A percentile compares a stretch with the other conserved stretches of the same genome.
phyloP scores from a whole-genome alignment of 1,140 invertebrate genomes.

The Acarapis woodi region DNA sequence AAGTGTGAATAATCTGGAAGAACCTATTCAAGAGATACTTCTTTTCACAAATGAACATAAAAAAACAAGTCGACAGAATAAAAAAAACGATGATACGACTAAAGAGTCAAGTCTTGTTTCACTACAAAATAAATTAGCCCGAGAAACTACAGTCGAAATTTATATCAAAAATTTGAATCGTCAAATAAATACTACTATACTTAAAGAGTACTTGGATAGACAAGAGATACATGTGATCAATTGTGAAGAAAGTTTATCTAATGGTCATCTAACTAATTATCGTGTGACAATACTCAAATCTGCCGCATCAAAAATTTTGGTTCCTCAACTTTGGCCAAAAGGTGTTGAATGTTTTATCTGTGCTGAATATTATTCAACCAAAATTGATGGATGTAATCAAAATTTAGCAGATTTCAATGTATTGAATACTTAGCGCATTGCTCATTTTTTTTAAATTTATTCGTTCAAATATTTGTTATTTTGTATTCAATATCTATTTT shows the following conservation, averaged over 20 bases:
- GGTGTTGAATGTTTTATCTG: conserved; percentile 4
- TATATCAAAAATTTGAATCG: conserved; percentile 3
- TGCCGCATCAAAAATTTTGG: neutral
- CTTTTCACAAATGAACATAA: too few relatives aligned
- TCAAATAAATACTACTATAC: neutral
- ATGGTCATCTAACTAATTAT: conserved; percentile 1
- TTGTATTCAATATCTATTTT: too few relatives aligned
- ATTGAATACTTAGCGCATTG: too few relatives aligned
- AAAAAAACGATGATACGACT: neutral
- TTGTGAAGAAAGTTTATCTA: conserved; percentile 1
- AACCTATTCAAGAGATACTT: conserved; percentile 2
- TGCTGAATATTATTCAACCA: conserved; percentile 5
- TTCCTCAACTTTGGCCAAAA: conserved; percentile 1
- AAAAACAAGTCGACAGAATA: neutral
- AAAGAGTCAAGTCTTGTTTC: neutral
- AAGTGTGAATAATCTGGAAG: neutral
- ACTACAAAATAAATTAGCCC: neutral
- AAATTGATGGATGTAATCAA: conserved; percentile 6
- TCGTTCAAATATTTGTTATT: too few relatives aligned
- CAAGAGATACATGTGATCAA: conserved; percentile 1
- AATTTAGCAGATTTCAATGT: too few relatives aligned
- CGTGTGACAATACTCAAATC: conserved; percentile 2
- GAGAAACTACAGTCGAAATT: conserved; percentile 2
- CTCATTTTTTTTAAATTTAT: too few relatives aligned
- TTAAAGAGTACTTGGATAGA: conserved; percentile 1